phyloP scores from a whole-genome alignment of 92 coral and sea anemone species.

The Bergia sp. region DNA sequence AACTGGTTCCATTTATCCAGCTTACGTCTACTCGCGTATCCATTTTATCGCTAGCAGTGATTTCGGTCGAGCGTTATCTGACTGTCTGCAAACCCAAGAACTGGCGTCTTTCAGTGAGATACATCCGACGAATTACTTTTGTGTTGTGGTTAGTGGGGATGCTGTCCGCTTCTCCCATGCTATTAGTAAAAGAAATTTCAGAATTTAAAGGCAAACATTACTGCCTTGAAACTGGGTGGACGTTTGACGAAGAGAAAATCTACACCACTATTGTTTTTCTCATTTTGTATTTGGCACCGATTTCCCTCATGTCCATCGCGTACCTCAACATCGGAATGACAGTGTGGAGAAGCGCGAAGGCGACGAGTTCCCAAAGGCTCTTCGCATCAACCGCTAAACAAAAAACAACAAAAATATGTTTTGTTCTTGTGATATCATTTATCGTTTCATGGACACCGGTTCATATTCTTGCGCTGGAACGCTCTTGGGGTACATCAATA shows the following conservation, averaged over 20 bases:
- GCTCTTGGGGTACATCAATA: conserved; percentile 12
- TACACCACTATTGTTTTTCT: conserved; percentile 51
- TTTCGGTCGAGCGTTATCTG: conserved; percentile 79
- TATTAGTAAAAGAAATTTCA: conserved; percentile 47
- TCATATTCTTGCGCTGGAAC: background rate
- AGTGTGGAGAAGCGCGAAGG: conserved; percentile 68
- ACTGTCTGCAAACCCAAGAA: conserved; percentile 66
- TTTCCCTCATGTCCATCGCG: conserved; percentile 61
- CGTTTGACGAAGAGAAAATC: background rate
- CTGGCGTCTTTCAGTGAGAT: conserved; percentile 53
- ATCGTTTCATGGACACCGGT: conserved; percentile 81
- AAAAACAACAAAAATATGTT: conserved; percentile 71
- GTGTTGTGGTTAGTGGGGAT: conserved; percentile 65
- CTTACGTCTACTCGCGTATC: conserved; percentile 71
- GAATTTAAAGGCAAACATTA: background rate
- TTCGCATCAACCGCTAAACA: conserved; percentile 43
- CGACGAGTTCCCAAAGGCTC: conserved; percentile 49
- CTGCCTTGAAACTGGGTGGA: conserved; percentile 65
- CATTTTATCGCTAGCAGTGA: conserved; percentile 67
- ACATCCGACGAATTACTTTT: conserved; percentile 44
- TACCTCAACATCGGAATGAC: conserved; percentile 72
- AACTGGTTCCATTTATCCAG: conserved; percentile 64
- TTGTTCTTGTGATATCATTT: conserved; percentile 71
- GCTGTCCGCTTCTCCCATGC: conserved; percentile 57
- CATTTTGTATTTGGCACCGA: conserved; percentile 64